Base-by-base conservation (phyloP, 2,113 vertebrate genomes). In the Sporophila hypoxantha region DNA sequence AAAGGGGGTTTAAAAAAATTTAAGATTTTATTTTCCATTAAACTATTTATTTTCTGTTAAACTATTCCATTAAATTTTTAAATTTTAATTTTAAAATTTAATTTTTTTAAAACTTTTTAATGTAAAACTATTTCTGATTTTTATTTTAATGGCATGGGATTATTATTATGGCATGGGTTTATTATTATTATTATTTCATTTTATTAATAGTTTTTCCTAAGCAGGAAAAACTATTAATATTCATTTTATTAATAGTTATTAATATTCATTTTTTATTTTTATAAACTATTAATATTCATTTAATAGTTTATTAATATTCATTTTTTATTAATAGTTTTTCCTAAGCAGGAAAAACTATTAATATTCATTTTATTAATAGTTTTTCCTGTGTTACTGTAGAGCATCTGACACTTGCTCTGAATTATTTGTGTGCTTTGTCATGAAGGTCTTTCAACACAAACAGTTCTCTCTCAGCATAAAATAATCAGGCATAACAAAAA, bases 391-490 rank as follows among this genome's bases (percentile, higher is more conserved):
- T 10, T 37, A 30, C 71, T 91, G 76, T 32, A 73, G 77, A 74
- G 57, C 39, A 12, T 25, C 46, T 70, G 61, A n/a, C 44, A 37
- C 32, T 68, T 71, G 30, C 6, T n/a, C 57, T 32, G 29, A 39
- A 2, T 65, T 76, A 44, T 30, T 19, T 65, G 23, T 41, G 20
- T 53, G 60, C 55, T 64, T 36, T 26, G 49, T 57, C 41, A 30
- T 21, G 32, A 26, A 68, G 27, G 14, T 65, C 11, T 41, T 70
- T 20, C 36, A 39, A 7, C 44, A 49, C 56, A 26, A 70, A 8
- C 0, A 1, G 4, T 76, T 68, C 37, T 60, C 25, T 68, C 11
- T 17, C 29, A 42, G 39, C 1, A 0, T 25, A 14, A 75, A 18
- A 27, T 14, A n/a, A 19, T 27, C 14, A 62, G 73, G 6, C 4